A percentile compares a stretch with the other conserved stretches of the same genome.
These are phyloP conservation scores for Apamea crenata DNA, from an alignment of 2,888 invertebrate species.

Conservation along the genomic window DNA sequence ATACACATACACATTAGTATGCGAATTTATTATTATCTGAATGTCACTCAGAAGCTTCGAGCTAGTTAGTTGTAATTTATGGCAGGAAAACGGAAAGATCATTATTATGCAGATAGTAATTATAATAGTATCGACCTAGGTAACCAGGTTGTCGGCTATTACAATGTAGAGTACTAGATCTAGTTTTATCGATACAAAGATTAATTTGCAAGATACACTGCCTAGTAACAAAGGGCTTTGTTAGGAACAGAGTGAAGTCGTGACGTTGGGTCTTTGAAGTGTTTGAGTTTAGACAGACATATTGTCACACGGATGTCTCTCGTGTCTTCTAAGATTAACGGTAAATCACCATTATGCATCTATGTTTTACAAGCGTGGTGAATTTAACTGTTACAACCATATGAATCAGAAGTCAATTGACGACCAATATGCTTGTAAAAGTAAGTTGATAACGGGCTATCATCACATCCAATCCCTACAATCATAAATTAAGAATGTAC, in stretches of 20 bases:
- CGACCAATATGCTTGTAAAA: neutral
- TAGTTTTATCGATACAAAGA: conserved; percentile 5
- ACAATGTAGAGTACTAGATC: neutral
- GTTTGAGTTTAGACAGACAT: neutral
- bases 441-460: neutral
- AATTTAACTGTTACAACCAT: neutral
- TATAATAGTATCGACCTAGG: conserved; percentile 13
- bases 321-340: too few species aligned
- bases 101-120: neutral
- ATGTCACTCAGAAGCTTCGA: conserved; percentile 14
- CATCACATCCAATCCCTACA: neutral
- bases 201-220: neutral
- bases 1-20: conserved; percentile 18
- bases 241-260: neutral
- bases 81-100: neutral
- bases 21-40: conserved; percentile 24
- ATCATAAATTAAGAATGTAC: conserved; percentile 11
- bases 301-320: neutral
- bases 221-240: neutral
- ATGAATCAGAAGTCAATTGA: neutral
- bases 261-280: neutral
- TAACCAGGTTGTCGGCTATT: neutral
- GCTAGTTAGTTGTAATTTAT: conserved; percentile 40
- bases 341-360: neutral
- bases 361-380: neutral